phyloP scores from a whole-genome alignment of 1,140 invertebrate genomes.

The Drosophila persimilis region DNA sequence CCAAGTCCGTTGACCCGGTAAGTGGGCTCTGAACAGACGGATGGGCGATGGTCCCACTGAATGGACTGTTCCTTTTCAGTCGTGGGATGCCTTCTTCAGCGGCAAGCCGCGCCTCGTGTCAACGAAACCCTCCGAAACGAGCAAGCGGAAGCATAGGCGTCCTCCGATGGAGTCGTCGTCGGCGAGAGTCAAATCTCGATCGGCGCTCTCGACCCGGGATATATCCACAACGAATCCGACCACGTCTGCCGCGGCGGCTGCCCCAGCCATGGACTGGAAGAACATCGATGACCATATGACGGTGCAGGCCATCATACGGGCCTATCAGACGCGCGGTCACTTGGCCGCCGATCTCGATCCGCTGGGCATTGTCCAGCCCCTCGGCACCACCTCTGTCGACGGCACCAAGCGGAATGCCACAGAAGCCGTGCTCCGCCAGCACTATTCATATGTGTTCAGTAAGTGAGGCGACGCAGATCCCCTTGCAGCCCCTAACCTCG shows the following conservation, averaged over 20 bases:
- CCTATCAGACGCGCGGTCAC: constrained; percentile 97
- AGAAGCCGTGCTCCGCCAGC: constrained; percentile 62
- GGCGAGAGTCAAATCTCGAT: background rate
- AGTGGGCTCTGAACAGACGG: background rate
- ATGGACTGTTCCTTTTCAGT: background rate
- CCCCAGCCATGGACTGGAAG: constrained; percentile 87
- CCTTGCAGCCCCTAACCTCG: background rate
- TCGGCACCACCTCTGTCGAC: constrained; percentile 17
- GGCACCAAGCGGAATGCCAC: constrained; percentile 84
- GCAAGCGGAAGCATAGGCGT: constrained; percentile 9
- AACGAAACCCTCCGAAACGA: background rate
- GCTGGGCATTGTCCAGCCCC: constrained; percentile 87
- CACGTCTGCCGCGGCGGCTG: background rate
- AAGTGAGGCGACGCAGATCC: background rate
- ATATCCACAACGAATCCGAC: constrained; percentile 9
- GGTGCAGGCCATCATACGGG: constrained; percentile 98
- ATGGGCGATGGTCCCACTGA: background rate
- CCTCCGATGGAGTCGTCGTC: background rate
- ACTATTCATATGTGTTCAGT: constrained; percentile 64
- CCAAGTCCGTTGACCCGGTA: constrained; percentile 46
- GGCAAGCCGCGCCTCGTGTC: constrained; percentile 12
- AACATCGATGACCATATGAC: constrained; percentile 98
- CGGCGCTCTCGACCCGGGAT: background rate
- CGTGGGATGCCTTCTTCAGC: constrained; percentile 49
- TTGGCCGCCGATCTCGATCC: constrained; percentile 97